Percentiles rank a stretch among this genome's conserved stretches.
phyloP scores from a whole-genome alignment of 1,140 invertebrate genomes.

The Nymphalis io region DNA sequence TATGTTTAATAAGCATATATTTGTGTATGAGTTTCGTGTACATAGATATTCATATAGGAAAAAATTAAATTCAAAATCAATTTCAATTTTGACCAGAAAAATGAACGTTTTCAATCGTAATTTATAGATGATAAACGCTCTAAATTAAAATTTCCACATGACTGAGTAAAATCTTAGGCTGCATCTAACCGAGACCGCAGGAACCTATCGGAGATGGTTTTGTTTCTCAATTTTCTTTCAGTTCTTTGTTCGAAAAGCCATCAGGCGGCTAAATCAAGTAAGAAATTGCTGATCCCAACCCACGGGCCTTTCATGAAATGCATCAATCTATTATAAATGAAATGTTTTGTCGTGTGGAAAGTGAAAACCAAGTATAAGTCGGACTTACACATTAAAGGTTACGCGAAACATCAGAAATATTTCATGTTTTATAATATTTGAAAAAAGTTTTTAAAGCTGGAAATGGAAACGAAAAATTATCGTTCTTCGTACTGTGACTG shows the following conservation, averaged over 20 bases:
- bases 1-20: no score
- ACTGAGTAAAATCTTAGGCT: constrained; percentile 29
- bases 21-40: no score
- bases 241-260: constrained; percentile 66
- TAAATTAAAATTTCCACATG: constrained; percentile 40
- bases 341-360: constrained; percentile 44
- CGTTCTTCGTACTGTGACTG: no score
- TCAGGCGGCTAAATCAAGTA: constrained; percentile 72
- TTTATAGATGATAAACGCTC: constrained; percentile 13
- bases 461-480: no score
- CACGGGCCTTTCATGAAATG: constrained; percentile 29
- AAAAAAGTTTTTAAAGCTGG: no score
- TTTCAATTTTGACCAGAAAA: not conserved
- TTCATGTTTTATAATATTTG: not conserved
- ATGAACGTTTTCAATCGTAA: not conserved
- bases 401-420: not conserved
- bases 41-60: no score
- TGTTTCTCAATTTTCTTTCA: constrained; percentile 56
- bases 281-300: constrained; percentile 69
- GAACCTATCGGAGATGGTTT: constrained; percentile 39
- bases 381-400: not conserved
- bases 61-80: not conserved
- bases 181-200: constrained; percentile 9
- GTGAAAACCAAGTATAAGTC: not conserved
- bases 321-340: constrained; percentile 43